A percentile compares a stretch with the other conserved stretches of the same genome.
Evolutionary conservation across 2,888 invertebrate species (phyloP).

Genomic region (Sarcophaga variegata): DNA sequence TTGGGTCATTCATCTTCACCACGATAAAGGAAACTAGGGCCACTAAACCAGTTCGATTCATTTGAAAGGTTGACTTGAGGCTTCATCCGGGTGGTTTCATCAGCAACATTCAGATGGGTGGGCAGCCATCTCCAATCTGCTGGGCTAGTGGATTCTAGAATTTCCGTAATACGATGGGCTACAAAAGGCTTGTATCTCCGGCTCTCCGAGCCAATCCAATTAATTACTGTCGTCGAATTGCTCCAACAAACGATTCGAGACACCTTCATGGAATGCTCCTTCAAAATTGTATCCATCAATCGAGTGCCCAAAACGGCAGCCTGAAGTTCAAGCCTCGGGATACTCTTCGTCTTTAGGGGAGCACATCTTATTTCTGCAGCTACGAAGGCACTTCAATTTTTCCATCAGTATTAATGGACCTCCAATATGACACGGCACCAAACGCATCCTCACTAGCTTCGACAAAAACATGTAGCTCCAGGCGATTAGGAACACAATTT

Average conservation of each 20-base stretch:
- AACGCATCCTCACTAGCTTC: not conserved
- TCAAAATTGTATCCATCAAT: not conserved
- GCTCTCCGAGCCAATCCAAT: not conserved
- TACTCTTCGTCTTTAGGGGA: slow-evolving; percentile 55
- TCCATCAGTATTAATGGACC: slow-evolving; percentile 39
- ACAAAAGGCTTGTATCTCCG: too few species aligned
- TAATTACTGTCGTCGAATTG: not conserved
- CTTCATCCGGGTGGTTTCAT: too few species aligned
- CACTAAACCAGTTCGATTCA: too few species aligned
- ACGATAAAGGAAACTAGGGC: not conserved
- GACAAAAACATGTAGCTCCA: not conserved
- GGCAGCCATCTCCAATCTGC: not conserved
- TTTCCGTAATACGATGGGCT: too few species aligned
- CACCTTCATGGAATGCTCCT: not conserved
- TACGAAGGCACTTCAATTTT: slow-evolving; percentile 11
- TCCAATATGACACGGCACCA: slow-evolving; percentile 28
- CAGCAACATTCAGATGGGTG: not conserved
- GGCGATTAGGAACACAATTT: not conserved
- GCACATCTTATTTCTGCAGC: slow-evolving; percentile 25
- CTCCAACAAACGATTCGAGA: too few species aligned
- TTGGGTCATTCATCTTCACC: not conserved
- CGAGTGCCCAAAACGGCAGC: not conserved
- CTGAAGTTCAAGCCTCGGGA: not conserved
- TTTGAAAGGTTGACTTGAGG: too few species aligned
- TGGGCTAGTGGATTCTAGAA: too few species aligned